Base-by-base conservation (phyloP, 2,113 vertebrate species). In the Hyla sarda region DNA sequence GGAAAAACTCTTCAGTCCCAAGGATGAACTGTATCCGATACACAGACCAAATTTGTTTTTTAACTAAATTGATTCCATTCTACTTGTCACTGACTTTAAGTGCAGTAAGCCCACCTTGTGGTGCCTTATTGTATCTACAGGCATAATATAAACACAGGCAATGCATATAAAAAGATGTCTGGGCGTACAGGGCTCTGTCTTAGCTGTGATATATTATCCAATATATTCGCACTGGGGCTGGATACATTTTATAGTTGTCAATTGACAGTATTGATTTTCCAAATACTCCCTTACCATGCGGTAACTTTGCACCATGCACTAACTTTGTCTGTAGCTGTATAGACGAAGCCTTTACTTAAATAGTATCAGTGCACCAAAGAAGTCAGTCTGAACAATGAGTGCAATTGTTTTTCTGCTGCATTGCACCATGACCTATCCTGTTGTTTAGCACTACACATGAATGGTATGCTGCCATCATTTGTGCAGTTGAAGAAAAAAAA, bases 1-100 rank as follows among this genome's bases (percentile, higher is more conserved):
- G 90, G 30, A 89, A 85, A 80, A 89, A 90, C 86, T 87, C 88
- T 92, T 88, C 90, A 76, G 72, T 89, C 91, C 90, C 28, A 10
- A 28, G 78, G 83, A 77, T 48, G 71, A 77, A 88, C 87, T 82
- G 30, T 54, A 71, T 52, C 14, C 30, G 56, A 16, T 47, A 75
- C 37, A 62, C 54, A 75, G 72, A 84, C 82, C 52, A 76, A 84
- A 84, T 60, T n/a, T 19, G n/a, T 69, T 67, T 21, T 1, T 5
- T 72, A 73, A 73, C 11, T 8, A 54, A 54, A 83, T 21, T 54
- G 30, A 52, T 83, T 83, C 50, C 69, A 52, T 73, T 3, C 30
- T 16, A 2, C 82, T 23, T 3, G 13, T 54, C 28, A 30, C 19
- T 30, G 82, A 28, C 62, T 69, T 82, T 5, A 48, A 25, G 21